A percentile compares a stretch with the other conserved stretches of the same genome.
Evolutionary conservation across 2,888 invertebrate species (phyloP).

Genomic region (Agriopis marginaria): DNA sequence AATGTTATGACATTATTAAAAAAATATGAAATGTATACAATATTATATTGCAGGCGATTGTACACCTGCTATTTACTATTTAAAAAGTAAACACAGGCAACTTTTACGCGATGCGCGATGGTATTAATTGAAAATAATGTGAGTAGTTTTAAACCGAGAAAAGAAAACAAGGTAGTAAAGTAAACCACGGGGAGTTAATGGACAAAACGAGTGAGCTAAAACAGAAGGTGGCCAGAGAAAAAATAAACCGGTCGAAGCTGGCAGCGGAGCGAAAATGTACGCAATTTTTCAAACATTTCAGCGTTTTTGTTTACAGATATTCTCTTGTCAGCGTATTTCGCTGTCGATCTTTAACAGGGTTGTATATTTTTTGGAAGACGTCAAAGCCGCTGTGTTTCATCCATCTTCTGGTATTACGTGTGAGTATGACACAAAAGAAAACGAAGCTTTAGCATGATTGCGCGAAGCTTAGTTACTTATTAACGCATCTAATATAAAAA

Average conservation of each 20-base stretch:
- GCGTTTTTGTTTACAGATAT: slow-evolving; percentile 47
- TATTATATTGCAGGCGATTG: no score
- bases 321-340: slow-evolving; percentile 39
- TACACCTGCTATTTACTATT: background rate
- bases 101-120: slow-evolving; percentile 26
- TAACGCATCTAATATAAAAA: no score
- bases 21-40: no score
- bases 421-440: background rate
- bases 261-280: slow-evolving; percentile 46
- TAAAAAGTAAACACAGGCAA: slow-evolving; percentile 12
- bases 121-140: slow-evolving; percentile 52
- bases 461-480: no score
- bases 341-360: slow-evolving; percentile 33
- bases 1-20: no score
- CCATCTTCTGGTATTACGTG: background rate
- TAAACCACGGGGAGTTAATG: slow-evolving; percentile 80
- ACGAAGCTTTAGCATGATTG: background rate
- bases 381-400: slow-evolving; percentile 13
- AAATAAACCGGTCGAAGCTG: slow-evolving; percentile 61
- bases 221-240: slow-evolving; percentile 74
- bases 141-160: slow-evolving; percentile 46
- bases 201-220: slow-evolving; percentile 83
- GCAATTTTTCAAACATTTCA: slow-evolving; percentile 56
- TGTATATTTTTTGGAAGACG: slow-evolving; percentile 20
- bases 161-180: slow-evolving; percentile 68